phyloP scores from a whole-genome alignment of 2,888 invertebrate genomes.

The Eubasilissa splendida region DNA sequence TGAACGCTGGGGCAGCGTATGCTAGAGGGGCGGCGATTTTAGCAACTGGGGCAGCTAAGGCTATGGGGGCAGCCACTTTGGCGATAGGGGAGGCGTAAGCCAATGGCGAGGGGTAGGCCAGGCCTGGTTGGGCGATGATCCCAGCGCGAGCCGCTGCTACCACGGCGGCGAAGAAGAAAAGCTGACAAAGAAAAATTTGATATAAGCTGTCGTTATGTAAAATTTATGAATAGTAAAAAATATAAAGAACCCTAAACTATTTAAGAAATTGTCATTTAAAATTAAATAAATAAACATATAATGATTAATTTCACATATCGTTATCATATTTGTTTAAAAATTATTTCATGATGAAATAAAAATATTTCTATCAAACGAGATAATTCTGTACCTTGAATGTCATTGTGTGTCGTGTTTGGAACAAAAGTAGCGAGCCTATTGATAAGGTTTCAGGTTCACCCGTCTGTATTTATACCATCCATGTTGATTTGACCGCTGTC shows the following conservation, averaged over 20 bases:
- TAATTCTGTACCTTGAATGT: conserved; percentile 67
- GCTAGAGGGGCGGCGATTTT: conserved; percentile 57
- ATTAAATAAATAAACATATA: too few species aligned
- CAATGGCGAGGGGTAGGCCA: conserved; percentile 63
- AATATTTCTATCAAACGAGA: conserved; percentile 59
- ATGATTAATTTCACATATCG: too few species aligned
- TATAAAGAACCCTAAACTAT: too few species aligned
- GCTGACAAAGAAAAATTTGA: conserved; percentile 63
- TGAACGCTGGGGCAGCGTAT: conserved; percentile 44
- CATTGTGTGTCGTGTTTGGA: conserved; percentile 66
- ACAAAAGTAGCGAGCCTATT: background rate
- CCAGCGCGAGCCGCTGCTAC: conserved; percentile 63
- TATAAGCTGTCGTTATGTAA: background rate
- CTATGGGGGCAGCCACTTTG: conserved; percentile 59
- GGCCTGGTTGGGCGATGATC: conserved; percentile 59
- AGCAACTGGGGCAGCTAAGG: background rate
- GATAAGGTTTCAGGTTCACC: too few species aligned
- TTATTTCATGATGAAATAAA: too few species aligned
- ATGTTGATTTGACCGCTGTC: too few species aligned
- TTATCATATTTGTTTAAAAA: too few species aligned
- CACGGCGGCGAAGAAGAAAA: conserved; percentile 71
- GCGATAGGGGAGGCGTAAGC: conserved; percentile 39
- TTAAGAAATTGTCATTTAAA: too few species aligned
- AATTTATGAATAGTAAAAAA: background rate
- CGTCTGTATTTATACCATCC: too few species aligned